Conservation (phyloP, 2,797 vertebrate species). For the Manis pentadactyla region DNA sequence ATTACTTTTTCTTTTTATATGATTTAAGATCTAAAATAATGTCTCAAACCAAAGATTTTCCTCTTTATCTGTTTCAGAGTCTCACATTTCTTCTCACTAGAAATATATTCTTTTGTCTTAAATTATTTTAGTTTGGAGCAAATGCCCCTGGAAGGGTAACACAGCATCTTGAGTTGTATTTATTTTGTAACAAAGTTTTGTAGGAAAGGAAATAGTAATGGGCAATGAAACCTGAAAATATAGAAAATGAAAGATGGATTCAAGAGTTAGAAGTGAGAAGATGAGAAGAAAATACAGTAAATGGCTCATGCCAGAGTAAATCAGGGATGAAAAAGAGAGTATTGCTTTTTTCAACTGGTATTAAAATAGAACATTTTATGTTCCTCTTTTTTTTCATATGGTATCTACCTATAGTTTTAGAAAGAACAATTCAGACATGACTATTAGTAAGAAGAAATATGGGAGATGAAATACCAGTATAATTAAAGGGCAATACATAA, state of each 20-base stretch:
- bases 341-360: not conserved
- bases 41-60: not conserved
- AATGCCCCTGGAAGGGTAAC: not conserved
- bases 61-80: not conserved
- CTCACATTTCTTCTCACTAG: not conserved
- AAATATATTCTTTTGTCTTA: constrained; percentile 9
- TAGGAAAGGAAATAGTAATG: not conserved
- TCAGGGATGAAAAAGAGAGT: not conserved
- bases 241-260: not conserved
- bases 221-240: constrained; percentile 9
- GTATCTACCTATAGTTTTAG: not conserved
- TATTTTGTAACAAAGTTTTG: constrained; percentile 27
- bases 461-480: constrained; percentile 44
- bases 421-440: constrained; percentile 38
- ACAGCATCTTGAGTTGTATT: constrained; percentile 42
- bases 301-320: not conserved
- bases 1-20: not conserved
- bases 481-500: constrained; percentile 71
- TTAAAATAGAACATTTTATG: not conserved
- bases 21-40: constrained; percentile 31
- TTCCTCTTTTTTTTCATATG: not conserved
- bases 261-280: not conserved
- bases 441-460: constrained; percentile 67
- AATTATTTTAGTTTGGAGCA: not conserved
- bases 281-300: not conserved